Evolutionary conservation across 2,888 invertebrate species (phyloP).

Genomic region (Papilio elwesi): DNA sequence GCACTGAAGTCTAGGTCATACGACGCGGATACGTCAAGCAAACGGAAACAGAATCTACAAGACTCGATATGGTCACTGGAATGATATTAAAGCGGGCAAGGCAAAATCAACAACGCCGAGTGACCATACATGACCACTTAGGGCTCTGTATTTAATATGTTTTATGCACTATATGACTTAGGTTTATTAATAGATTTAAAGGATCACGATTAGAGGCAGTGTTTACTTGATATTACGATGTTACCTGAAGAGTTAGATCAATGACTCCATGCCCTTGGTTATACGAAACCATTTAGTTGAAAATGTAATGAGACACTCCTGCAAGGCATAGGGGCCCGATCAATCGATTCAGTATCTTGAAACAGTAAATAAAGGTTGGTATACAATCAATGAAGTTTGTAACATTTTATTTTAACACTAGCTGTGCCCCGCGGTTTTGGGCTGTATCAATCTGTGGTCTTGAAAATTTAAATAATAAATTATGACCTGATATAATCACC

Average conservation of each 20-base stretch:
- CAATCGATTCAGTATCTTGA: neutral
- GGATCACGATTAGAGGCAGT: no score
- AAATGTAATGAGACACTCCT: constrained; percentile 5
- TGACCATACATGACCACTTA: constrained; percentile 17
- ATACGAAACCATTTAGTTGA: constrained; percentile 11
- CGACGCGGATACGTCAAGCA: neutral
- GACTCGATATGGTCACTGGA: constrained; percentile 31
- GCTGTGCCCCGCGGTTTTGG: no score
- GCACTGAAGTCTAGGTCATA: constrained; percentile 15
- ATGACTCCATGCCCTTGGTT: neutral
- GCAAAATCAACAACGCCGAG: constrained; percentile 9
- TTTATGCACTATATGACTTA: no score
- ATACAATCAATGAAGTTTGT: no score
- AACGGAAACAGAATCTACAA: constrained; percentile 21
- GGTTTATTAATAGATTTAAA: no score
- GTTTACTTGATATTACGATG: no score
- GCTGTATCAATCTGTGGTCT: no score
- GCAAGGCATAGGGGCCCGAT: neutral
- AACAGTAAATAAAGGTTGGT: neutral
- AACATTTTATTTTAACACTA: no score
- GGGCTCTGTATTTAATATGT: neutral
- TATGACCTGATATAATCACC: no score
- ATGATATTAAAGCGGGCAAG: constrained; percentile 23
- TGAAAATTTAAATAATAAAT: no score
- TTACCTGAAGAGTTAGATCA: neutral